Percentiles rank a stretch among this genome's conserved stretches.
Evolutionary conservation across 2,888 invertebrate species (phyloP).

Genomic region (Drosophila villosipedis): DNA sequence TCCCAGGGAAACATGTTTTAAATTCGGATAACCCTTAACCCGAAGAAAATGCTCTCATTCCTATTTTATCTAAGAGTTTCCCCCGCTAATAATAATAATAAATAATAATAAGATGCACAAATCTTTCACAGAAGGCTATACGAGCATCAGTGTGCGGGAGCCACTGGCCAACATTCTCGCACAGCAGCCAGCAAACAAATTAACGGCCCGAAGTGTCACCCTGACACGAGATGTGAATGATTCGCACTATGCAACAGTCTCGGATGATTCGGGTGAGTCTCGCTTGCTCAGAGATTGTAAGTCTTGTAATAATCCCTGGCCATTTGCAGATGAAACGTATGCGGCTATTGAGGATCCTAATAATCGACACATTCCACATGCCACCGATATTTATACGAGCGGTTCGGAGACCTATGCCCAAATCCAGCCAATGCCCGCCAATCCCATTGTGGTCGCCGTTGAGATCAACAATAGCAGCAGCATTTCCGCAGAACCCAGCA

Average conservation of each 20-base stretch:
- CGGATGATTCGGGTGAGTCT: conserved; percentile 92
- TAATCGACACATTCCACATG: conserved; percentile 83
- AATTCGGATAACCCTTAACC: no score
- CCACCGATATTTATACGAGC: conserved; percentile 88
- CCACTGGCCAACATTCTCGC: conserved; percentile 92
- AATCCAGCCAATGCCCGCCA: conserved; percentile 88
- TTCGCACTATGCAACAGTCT: conserved; percentile 95
- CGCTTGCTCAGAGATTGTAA: no score
- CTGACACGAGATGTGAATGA: conserved; percentile 86
- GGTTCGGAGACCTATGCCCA: conserved; percentile 95
- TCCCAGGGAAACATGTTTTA: not conserved
- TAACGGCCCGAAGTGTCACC: conserved; percentile 84
- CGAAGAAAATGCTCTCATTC: no score
- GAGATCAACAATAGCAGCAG: conserved; percentile 83
- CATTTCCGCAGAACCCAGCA: conserved; percentile 30
- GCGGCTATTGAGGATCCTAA: conserved; percentile 94
- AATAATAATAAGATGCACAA: conserved; percentile 7
- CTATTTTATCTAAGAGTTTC: no score
- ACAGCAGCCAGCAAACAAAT: conserved; percentile 84
- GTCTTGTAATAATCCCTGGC: not conserved
- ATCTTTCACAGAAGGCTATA: conserved; percentile 91
- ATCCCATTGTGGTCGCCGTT: conserved; percentile 84
- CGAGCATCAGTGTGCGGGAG: conserved; percentile 95
- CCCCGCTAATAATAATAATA: no score
- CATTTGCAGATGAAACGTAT: conserved; percentile 92